Base-by-base conservation (phyloP, 2,113 vertebrate species). In the Mustela lutreola region DNA sequence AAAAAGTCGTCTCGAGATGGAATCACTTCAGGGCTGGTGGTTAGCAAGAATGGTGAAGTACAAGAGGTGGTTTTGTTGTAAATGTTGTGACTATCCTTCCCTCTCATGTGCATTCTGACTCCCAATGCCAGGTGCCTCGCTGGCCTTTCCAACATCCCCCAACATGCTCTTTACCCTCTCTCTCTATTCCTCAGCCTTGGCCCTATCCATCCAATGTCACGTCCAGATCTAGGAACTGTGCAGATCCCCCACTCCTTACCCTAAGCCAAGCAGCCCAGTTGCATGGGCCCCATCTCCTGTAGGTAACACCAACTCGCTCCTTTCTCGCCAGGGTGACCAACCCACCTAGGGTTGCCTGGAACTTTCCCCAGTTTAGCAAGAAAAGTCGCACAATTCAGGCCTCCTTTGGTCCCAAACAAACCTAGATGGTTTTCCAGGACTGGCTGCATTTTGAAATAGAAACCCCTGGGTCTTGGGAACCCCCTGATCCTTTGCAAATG, bases 1-100 rank as follows among this genome's bases (percentile, higher is more conserved):
- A 56, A 56, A 82, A 93, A 89, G 78, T 42, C 42, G 89, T 56
- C 78, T 45, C 92, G 78, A 36, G 63, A 90, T 48, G 10, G 18
- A 50, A 39, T 91, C 82, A 87, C 70, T 93, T 76, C 67, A 62
- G 36, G 58, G 36, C 89, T 88, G 60, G 31, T 91, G 56, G 21
- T 89, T n/a, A 79, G 81, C 48, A 78, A 82, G 75, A 83, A 94
- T 31, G 33, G 39, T 4, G 18, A 92, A 48, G 26, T 15, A 63
- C 56, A 79, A 36, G 28, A 28, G n/a, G 53, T 85, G 48, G 75
- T 48, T 67, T 97, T 39, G n/a, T 65, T 6, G 21, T 65, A 18
- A 56, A 1, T 42, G 36, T 67, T 42, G 0, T 82, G 26, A 39
- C 8, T 5, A 33, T 79, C 60, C 19, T 78, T 62, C 8, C 70